A percentile compares a stretch with the other conserved stretches of the same genome.
Conservation (phyloP, 2,113 vertebrate species). For the Bujurquina vittata region DNA sequence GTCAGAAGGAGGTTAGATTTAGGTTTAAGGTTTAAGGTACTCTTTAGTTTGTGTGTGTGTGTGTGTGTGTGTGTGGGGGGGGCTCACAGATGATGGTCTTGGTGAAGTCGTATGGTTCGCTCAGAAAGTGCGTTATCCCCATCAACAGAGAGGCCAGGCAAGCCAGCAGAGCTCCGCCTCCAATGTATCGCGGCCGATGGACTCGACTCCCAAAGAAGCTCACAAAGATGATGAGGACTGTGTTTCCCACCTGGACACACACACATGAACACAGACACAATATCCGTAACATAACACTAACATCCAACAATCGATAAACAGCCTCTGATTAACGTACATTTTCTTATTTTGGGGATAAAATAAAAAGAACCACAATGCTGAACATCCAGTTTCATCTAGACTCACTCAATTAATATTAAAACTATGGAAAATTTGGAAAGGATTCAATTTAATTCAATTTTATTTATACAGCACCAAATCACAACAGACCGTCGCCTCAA, state of each 20-base stretch:
- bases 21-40: too few species aligned
- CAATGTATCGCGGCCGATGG: slow-evolving; percentile 91
- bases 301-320: neutral
- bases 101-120: slow-evolving; percentile 80
- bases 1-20: neutral
- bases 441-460: too few species aligned
- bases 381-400: too few species aligned
- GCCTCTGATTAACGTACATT: too few species aligned
- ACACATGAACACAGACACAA: neutral
- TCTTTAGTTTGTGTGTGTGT: neutral
- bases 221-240: slow-evolving; percentile 89
- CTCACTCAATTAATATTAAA: too few species aligned
- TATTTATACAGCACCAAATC: too few species aligned
- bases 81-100: slow-evolving; percentile 76
- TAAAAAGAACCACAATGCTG: too few species aligned
- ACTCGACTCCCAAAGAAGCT: slow-evolving; percentile 93
- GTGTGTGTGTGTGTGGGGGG: neutral
- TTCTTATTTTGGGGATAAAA: too few species aligned
- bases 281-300: accelerated
- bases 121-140: slow-evolving; percentile 89
- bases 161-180: slow-evolving; percentile 86
- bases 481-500: too few species aligned
- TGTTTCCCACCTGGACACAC: slow-evolving; percentile 89
- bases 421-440: too few species aligned
- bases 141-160: slow-evolving; percentile 87